Conservation (phyloP, 2,888 invertebrate species). For the Clitarchus hookeri region DNA sequence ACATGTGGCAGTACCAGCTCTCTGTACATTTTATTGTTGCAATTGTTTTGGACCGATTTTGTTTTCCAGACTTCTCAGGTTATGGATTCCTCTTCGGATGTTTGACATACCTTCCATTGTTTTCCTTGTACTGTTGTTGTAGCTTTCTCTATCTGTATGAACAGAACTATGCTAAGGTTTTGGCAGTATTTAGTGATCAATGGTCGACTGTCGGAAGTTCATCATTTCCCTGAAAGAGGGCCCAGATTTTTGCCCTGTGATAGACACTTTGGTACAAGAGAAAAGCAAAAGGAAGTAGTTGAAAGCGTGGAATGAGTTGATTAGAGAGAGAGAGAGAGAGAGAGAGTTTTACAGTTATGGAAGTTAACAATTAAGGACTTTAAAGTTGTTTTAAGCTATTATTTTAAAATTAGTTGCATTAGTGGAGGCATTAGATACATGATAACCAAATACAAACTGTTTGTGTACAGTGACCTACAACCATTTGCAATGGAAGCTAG, state of each 20-base stretch:
- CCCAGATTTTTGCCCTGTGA: not conserved
- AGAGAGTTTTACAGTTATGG: not conserved
- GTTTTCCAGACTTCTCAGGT: too few species aligned
- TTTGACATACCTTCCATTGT: too few species aligned
- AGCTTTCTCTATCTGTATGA: not conserved
- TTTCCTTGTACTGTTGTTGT: too few species aligned
- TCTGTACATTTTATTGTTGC: too few species aligned
- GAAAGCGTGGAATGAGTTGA: not conserved
- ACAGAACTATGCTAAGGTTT: not conserved
- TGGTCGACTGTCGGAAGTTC: constrained; percentile 10
- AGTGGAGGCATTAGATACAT: not conserved
- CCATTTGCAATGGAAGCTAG: not conserved
- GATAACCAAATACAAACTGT: constrained; percentile 3
- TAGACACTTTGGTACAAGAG: not conserved
- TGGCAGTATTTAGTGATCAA: constrained; percentile 11
- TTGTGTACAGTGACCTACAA: not conserved
- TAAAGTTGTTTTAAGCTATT: not conserved
- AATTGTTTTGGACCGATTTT: too few species aligned
- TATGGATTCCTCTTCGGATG: too few species aligned
- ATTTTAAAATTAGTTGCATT: not conserved
- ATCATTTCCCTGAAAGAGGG: constrained; percentile 18
- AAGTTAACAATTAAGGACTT: constrained; percentile 3
- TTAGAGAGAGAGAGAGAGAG: not conserved
- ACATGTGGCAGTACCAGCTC: too few species aligned
- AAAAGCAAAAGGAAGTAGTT: not conserved